phyloP scores from a whole-genome alignment of 2,113 vertebrate species.

The Sorex araneus region DNA sequence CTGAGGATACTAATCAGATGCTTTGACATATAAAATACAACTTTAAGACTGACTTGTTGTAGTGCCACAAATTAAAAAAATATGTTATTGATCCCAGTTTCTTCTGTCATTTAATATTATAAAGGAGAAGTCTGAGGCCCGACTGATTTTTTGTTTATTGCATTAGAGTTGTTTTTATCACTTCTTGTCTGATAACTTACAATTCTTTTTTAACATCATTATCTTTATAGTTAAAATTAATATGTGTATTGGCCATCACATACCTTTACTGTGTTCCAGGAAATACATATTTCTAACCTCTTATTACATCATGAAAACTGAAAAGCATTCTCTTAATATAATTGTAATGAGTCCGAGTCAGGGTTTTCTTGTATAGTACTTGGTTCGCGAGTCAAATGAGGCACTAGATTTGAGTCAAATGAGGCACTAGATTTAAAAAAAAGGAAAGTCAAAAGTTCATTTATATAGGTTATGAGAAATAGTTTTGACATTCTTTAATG shows the following conservation, averaged over 20 bases:
- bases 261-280: background rate
- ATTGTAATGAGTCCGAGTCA: background rate
- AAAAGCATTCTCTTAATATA: background rate
- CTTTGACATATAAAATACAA: conserved; percentile 39
- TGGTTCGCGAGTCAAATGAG: background rate
- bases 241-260: background rate
- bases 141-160: background rate
- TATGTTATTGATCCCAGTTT: background rate
- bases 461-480: background rate
- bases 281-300: conserved; percentile 11
- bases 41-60: conserved; percentile 28
- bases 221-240: conserved; percentile 30
- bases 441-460: background rate
- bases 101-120: conserved; percentile 27
- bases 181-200: background rate
- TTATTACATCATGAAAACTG: background rate
- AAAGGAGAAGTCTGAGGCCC: background rate
- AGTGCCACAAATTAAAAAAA: conserved; percentile 22
- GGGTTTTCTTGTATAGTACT: too few species aligned
- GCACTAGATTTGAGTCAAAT: background rate
- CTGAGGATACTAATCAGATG: background rate
- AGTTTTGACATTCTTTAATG: conserved; percentile 24
- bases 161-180: background rate
- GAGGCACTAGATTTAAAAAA: background rate
- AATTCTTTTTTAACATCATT: conserved; percentile 23